These are phyloP conservation scores for Desmophyllum pertusum DNA, from an alignment of 92 coral and sea anemone species.

Conservation along the genomic window DNA sequence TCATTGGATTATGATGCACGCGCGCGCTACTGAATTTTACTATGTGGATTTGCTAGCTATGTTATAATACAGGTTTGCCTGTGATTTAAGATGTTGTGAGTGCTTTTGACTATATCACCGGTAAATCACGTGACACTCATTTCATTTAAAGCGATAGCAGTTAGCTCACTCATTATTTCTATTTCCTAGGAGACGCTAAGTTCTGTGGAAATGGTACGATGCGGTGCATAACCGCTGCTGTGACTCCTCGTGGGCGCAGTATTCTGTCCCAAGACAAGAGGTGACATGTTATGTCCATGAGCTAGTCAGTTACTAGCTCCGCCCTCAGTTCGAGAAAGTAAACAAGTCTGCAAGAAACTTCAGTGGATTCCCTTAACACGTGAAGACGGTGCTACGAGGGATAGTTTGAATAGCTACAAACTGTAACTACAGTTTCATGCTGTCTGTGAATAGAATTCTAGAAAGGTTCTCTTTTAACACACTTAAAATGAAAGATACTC, in stretches of 20 bases:
- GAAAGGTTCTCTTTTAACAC: background rate
- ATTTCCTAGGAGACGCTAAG: slow-evolving; percentile 50
- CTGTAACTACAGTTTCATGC: background rate
- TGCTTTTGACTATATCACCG: too few species aligned
- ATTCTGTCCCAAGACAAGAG: slow-evolving; percentile 3
- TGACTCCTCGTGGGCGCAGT: slow-evolving; percentile 16
- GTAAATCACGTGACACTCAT: too few species aligned
- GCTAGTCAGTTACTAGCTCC: background rate
- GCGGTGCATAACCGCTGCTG: slow-evolving; percentile 16
- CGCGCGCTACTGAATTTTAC: too few species aligned
- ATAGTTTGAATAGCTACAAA: background rate
- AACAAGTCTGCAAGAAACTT: slow-evolving; percentile 10
- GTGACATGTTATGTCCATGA: background rate
- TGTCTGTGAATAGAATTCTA: too few species aligned
- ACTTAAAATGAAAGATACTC: background rate
- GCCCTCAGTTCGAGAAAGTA: slow-evolving; percentile 9
- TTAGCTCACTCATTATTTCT: background rate
- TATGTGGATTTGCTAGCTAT: too few species aligned
- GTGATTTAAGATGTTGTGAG: too few species aligned
- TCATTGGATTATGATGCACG: too few species aligned
- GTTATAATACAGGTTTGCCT: too few species aligned
- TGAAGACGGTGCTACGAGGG: background rate
- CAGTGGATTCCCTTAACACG: background rate
- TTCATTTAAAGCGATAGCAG: background rate
- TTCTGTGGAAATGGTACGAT: slow-evolving; percentile 21